Evolutionary conservation across 2,888 invertebrate genomes (phyloP).

Genomic region (Pomacea canaliculata): DNA sequence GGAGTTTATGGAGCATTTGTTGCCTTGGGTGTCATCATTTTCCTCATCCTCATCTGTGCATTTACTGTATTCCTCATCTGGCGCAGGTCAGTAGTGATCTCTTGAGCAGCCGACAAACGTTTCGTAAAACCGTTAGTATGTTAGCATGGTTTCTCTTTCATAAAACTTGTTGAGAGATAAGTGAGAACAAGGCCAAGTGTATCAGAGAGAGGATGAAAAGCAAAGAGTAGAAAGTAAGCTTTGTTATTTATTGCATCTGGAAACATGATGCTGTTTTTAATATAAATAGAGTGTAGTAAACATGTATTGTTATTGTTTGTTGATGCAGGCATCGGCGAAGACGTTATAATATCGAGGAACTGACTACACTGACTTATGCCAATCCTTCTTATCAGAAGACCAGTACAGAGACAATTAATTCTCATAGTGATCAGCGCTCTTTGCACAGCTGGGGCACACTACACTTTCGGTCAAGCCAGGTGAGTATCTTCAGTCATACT

Average conservation of each 20-base stretch:
- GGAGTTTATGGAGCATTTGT: slow-evolving; percentile 43
- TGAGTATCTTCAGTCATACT: slow-evolving; percentile 36
- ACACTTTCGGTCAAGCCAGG: slow-evolving; percentile 57
- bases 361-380: slow-evolving; percentile 84
- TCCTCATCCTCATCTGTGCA: slow-evolving; percentile 43
- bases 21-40: slow-evolving; percentile 44
- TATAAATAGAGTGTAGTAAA: too few species aligned
- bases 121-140: too few species aligned
- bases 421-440: slow-evolving; percentile 34
- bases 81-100: slow-evolving; percentile 48
- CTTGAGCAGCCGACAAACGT: not conserved
- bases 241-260: too few species aligned
- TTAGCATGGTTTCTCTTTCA: too few species aligned
- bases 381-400: slow-evolving; percentile 87
- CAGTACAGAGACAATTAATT: slow-evolving; percentile 71
- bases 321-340: slow-evolving; percentile 49
- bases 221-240: too few species aligned
- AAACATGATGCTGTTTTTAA: too few species aligned
- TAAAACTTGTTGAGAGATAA: too few species aligned
- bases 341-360: slow-evolving; percentile 58
- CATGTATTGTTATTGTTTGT: too few species aligned
- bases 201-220: too few species aligned
- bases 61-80: slow-evolving; percentile 49
- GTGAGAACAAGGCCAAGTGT: too few species aligned
- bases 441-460: slow-evolving; percentile 56